Percentiles rank a stretch among this genome's conserved stretches.
Conservation (phyloP, 2,888 invertebrate genomes). For the Meteorus colon region DNA sequence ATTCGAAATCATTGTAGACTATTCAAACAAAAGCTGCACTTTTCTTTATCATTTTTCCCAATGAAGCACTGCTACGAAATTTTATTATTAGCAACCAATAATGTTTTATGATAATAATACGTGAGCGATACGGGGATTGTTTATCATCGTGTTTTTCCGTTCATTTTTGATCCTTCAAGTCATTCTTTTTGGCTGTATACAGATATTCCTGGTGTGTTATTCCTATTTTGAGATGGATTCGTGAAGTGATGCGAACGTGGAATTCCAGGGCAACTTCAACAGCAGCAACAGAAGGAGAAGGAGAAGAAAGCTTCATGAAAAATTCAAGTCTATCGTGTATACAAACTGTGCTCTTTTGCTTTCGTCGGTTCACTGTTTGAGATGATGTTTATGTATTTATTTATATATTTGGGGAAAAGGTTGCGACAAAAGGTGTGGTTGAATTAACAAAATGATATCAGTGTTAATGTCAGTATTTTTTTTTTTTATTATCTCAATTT, state of each 20-base stretch:
- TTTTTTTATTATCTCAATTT: too few relatives aligned
- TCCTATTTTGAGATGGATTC: background rate
- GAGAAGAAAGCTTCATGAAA: conserved; percentile 1
- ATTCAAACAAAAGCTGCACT: background rate
- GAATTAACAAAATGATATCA: too few relatives aligned
- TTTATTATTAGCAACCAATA: background rate
- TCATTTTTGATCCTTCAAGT: background rate
- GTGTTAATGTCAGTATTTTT: too few relatives aligned
- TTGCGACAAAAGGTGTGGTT: background rate
- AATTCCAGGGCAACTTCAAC: background rate
- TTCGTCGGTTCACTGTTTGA: background rate
- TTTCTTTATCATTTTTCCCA: background rate
- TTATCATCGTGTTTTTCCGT: too few relatives aligned
- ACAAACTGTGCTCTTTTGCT: background rate
- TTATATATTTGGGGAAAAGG: conserved; percentile 2
- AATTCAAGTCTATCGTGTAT: background rate
- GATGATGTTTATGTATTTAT: background rate
- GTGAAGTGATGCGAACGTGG: background rate
- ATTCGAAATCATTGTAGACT: background rate
- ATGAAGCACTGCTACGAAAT: background rate
- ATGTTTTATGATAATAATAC: background rate
- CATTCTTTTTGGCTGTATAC: background rate
- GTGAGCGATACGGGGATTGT: too few relatives aligned
- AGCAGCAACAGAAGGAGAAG: background rate
- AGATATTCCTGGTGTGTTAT: background rate